These are phyloP conservation scores for Diplosoma virens DNA, from an alignment of 23 tunicate species.

Conservation along the genomic window DNA sequence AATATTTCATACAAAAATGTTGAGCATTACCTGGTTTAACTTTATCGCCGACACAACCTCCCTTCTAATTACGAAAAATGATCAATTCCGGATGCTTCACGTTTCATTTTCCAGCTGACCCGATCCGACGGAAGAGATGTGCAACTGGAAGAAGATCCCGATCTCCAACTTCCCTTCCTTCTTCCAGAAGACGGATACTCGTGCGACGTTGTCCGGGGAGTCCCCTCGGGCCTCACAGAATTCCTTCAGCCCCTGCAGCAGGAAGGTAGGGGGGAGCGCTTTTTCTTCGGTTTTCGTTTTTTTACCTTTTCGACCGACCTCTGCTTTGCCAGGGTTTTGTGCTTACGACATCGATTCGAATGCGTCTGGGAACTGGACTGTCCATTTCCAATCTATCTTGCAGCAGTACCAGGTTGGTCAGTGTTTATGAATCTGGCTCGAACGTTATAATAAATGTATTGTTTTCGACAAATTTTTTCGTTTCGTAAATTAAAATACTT, in stretches of 20 bases:
- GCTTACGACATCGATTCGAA: slow-evolving; percentile 16
- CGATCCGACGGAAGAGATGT: slow-evolving; percentile 81
- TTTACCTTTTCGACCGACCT: too few species aligned
- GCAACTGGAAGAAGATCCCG: slow-evolving; percentile 81
- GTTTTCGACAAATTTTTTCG: too few species aligned
- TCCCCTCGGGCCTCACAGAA: slow-evolving; percentile 90
- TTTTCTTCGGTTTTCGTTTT: too few species aligned
- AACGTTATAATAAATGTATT: too few species aligned
- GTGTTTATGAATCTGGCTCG: too few species aligned
- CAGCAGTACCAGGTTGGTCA: slow-evolving; percentile 14
- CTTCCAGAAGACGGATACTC: slow-evolving; percentile 97
- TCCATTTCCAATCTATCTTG: slow-evolving; percentile 36
- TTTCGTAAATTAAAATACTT: too few species aligned
- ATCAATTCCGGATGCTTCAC: too few species aligned
- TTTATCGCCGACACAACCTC: too few species aligned
- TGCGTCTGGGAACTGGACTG: slow-evolving; percentile 67
- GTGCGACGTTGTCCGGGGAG: slow-evolving; percentile 86
- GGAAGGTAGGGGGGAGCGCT: slow-evolving; percentile 56
- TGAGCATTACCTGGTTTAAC: too few species aligned
- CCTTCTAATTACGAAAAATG: too few species aligned
- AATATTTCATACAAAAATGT: too few species aligned
- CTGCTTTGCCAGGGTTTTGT: slow-evolving; percentile 51
- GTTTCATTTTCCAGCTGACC: slow-evolving; percentile 65
- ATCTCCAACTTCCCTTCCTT: slow-evolving; percentile 88
- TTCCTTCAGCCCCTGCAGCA: slow-evolving; percentile 55